Base-by-base conservation (phyloP, 2,113 vertebrate species). In the Psittacara wagleri region DNA sequence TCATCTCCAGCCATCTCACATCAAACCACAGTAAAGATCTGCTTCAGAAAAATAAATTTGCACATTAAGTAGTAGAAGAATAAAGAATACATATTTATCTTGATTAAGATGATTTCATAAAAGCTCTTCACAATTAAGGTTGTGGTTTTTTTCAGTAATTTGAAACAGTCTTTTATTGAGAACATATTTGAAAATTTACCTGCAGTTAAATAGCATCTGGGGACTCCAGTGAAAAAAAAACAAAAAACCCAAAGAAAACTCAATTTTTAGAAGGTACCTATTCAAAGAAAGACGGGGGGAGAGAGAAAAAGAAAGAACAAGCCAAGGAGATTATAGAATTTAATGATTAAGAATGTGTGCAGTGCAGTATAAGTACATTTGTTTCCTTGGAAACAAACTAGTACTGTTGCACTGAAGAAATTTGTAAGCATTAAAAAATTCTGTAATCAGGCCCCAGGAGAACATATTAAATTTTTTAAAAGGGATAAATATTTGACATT, bases 331-430 rank as follows among this genome's bases (percentile, higher is more conserved):
- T 97, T 96, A 96, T 94, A 95, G 94, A 97, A 97, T 95, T 95
- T 97, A 97, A 97, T 97, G 95, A 97, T 97, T 96, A 98, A 97
- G 94, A 95, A 96, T 96, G 68, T 97, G 94, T 97, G 86, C 86
- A 92, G 89, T 95, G 76, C 89, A 94, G 85, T 95, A 83, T 91
- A 97, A 98, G 92, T 96, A 80, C 94, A 96, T 98, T 97, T 98
- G 97, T 98, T 97, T 98, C 97, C 97, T 97, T 97, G 97, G 97
- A 98, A 98, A 98, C 97, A 98, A 98, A 98, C 94, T 95, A 95
- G 96, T 95, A 93, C 89, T 97, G 86, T 97, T 91, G 68, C 95
- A 96, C 92, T 83, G 91, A 97, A 98, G 95, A 97, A 98, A 98
- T 98, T 96, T 97, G 92, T 97, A 97, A 98, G 97, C 96, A 97